These are phyloP conservation scores for Camponotus floridanus DNA, from an alignment of 1,140 invertebrate genomes.

Conservation along the genomic window DNA sequence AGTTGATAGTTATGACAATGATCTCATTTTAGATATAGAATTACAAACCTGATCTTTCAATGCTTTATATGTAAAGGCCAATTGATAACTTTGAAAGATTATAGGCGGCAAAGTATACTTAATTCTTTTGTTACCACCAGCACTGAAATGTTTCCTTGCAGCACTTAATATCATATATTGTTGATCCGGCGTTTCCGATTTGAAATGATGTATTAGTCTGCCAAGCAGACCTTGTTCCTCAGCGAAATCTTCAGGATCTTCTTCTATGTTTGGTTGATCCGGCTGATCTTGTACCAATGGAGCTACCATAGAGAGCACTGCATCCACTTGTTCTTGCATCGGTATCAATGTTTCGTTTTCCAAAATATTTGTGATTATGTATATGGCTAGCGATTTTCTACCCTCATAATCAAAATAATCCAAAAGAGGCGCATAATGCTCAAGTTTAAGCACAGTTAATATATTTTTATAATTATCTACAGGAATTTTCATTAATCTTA, in stretches of 20 bases:
- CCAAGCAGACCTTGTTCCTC: conserved; percentile 98
- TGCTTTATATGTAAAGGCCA: conserved; percentile 94
- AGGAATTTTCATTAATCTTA: conserved; percentile 97
- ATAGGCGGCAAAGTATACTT: conserved; percentile 97
- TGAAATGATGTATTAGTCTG: conserved; percentile 96
- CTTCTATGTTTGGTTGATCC: conserved; percentile 89
- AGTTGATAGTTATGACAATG: background rate
- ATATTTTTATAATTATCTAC: conserved; percentile 98
- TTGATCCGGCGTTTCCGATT: conserved; percentile 94
- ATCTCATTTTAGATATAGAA: background rate
- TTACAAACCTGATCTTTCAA: conserved; percentile 90
- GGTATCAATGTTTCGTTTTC: conserved; percentile 96
- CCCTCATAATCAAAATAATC: conserved; percentile 96
- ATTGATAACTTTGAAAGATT: conserved; percentile 97
- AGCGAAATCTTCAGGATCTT: conserved; percentile 97
- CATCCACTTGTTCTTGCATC: conserved; percentile 94
- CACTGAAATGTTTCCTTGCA: conserved; percentile 96
- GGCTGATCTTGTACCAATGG: conserved; percentile 95
- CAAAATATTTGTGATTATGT: conserved; percentile 95
- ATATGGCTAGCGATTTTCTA: conserved; percentile 94
- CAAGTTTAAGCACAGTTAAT: conserved; percentile 93
- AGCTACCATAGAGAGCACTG: conserved; percentile 93
- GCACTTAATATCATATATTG: conserved; percentile 96
- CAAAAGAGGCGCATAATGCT: conserved; percentile 94
- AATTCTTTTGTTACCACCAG: conserved; percentile 95